phyloP scores from a whole-genome alignment of 2,797 vertebrate species.

The Bucorvus abyssinicus region DNA sequence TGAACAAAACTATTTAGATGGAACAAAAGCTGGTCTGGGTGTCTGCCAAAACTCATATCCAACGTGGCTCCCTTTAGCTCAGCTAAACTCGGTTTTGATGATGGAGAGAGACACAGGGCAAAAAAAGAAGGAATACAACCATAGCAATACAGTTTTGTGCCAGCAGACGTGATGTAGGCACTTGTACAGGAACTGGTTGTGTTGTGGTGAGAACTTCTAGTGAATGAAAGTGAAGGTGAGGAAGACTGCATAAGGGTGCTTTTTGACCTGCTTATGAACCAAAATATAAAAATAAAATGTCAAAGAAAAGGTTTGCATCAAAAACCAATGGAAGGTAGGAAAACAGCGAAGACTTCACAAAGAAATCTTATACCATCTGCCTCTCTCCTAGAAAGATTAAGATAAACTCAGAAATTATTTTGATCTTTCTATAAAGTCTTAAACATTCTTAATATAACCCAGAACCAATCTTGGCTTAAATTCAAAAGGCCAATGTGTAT shows the following conservation, averaged over 20 bases:
- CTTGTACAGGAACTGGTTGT: neutral
- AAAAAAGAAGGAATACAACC: neutral
- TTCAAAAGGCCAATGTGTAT: conserved; percentile 20
- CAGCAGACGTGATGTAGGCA: neutral
- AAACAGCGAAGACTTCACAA: neutral
- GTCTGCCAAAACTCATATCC: neutral
- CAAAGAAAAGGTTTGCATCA: neutral
- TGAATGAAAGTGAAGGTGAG: neutral
- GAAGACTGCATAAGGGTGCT: neutral
- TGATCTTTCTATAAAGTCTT: neutral
- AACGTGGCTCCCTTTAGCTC: neutral
- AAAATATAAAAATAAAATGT: neutral
- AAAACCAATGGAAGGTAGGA: neutral
- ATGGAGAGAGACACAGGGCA: neutral
- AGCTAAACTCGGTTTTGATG: neutral
- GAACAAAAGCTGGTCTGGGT: neutral
- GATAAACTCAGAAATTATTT: conserved; percentile 3
- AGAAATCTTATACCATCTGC: neutral
- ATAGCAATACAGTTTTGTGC: neutral
- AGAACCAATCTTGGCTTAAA: conserved; percentile 9
- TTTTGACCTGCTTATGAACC: neutral
- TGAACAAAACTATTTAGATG: neutral
- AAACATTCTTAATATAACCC: neutral
- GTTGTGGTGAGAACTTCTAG: neutral
- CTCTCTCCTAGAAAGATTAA: neutral